Conservation (phyloP, 2,797 vertebrate species). For the Phalloptychus januarius region DNA sequence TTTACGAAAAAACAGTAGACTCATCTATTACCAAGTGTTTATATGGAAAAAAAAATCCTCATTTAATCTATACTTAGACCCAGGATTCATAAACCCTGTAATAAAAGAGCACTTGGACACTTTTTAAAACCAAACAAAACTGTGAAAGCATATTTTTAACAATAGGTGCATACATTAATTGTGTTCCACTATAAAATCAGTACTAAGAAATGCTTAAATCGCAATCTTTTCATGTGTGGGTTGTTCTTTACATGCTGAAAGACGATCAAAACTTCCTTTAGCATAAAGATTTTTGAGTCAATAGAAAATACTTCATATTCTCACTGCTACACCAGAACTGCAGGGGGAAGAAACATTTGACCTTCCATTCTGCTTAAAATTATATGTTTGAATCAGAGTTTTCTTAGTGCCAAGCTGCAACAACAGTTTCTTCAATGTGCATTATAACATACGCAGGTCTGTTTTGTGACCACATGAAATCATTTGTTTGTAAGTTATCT, state of each 20-base stretch:
- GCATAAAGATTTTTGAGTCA: neutral
- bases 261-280: neutral
- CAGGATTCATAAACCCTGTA: neutral
- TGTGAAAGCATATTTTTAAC: neutral
- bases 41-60: neutral
- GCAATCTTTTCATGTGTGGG: neutral
- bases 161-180: neutral
- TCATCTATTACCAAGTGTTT: neutral
- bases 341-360: neutral
- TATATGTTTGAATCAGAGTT: neutral
- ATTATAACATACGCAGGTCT: neutral
- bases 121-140: neutral
- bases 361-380: neutral
- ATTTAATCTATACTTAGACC: neutral
- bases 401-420: neutral
- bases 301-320: neutral
- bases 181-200: neutral
- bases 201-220: neutral
- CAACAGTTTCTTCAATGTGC: neutral
- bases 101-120: neutral
- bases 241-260: neutral
- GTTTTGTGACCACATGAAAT: neutral
- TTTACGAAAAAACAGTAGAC: neutral
- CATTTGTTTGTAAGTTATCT: neutral
- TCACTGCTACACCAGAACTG: neutral